Base-by-base conservation (phyloP, 2,797 vertebrate genomes). In the Myotis vivesi region DNA sequence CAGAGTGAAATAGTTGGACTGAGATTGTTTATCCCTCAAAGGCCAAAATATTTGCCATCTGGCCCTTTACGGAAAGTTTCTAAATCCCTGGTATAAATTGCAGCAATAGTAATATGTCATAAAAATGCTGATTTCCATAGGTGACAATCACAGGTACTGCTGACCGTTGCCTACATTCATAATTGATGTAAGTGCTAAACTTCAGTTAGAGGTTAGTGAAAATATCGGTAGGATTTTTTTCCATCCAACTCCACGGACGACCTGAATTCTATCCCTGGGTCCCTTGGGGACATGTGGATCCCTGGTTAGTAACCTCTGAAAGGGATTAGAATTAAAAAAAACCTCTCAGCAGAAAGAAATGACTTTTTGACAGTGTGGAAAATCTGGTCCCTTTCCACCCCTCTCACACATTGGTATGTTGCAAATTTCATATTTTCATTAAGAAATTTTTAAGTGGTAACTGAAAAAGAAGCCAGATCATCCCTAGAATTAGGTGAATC, bases 151-250 rank as follows among this genome's bases (percentile, higher is more conserved):
- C 19, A 79, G 68, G 38, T 51, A 55, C n/a, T 97, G 51, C 30
- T n/a, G 71, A 77, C 75, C 57, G n/a, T 77, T 79, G 41, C 71
- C 57, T 75, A 66, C n/a, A 30, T 85, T 90, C 46, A 25, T 92
- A 83, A 82, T 16, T 62, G 55, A 51, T 53, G 0, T 33, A 80
- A 88, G 46, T 93, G 13, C 38, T 81, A 69, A 92, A 87, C 77
- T 95, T 93, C 79, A 92, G 8, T 55, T 92, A 51, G 25, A 92
- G 53, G 51, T 83, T 93, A 91, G 44, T 71, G 36, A 82, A 96
- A 95, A 93, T 75, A 33, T 76, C 68, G 25, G 53, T 80, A 33
- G 73, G 49, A 68, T 75, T 96, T 81, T 62, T 87, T 71, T 44
- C 83, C 57, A 36, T 38, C 33, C 41, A 83, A 76, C 83, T 85